Percentiles rank a stretch among this genome's conserved stretches.
Conservation (phyloP, 1,140 invertebrate genomes). For the Drosophila bipectinata region DNA sequence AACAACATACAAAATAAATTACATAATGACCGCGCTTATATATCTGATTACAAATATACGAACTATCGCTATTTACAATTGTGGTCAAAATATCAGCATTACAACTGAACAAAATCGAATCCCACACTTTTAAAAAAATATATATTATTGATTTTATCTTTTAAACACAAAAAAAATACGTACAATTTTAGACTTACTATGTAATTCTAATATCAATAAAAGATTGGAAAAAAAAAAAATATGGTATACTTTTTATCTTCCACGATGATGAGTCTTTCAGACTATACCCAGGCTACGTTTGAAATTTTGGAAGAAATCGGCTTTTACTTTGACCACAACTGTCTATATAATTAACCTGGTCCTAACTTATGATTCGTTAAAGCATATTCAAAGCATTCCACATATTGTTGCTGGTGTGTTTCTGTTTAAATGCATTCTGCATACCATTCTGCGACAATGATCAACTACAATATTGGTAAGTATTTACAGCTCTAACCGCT, state of each 20-base stretch:
- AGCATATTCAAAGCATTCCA: constrained; percentile 82
- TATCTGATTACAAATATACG: constrained; percentile 32
- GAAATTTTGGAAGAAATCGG: not conserved
- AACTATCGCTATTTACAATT: constrained; percentile 28
- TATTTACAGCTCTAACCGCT: constrained; percentile 70
- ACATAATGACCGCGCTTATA: constrained; percentile 50
- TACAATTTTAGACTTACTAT: not conserved
- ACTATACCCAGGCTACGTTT: not conserved
- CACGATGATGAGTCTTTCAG: not conserved
- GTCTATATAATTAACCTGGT: constrained; percentile 40
- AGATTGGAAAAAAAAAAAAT: not conserved
- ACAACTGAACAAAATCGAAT: not conserved
- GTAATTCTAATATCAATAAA: constrained; percentile 1
- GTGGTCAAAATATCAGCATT: constrained; percentile 15
- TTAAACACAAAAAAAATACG: constrained; percentile 1
- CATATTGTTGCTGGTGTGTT: constrained; percentile 55
- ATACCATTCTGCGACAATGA: constrained; percentile 45
- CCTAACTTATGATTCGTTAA: constrained; percentile 54
- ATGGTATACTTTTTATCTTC: not conserved
- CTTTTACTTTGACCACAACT: constrained; percentile 26
- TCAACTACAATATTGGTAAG: constrained; percentile 57
- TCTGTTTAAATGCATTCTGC: constrained; percentile 67
- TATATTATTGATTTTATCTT: not conserved
- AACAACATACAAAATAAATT: constrained; percentile 64
- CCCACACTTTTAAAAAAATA: not conserved